Base-by-base conservation (phyloP, 2,113 vertebrate genomes). In the Acrocephalus kingi region DNA sequence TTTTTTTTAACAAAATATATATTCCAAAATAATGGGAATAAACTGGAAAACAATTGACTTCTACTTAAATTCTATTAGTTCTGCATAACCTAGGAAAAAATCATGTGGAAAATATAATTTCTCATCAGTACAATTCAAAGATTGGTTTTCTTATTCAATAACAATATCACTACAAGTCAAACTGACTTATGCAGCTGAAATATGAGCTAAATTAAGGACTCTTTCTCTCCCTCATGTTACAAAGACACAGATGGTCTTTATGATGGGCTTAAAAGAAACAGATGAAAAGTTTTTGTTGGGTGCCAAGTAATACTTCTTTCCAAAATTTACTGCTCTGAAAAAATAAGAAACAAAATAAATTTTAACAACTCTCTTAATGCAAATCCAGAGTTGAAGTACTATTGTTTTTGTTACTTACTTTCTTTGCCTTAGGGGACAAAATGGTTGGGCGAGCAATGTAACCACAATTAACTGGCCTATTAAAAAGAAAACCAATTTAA, bases 401-500 rank as follows among this genome's bases (percentile, higher is more conserved):
- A 9, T 51, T 71, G 27, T 23, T 78, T 87, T 84, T 92, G 9
- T 43, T 71, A 48, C 30, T 49, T 75, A 1, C 62, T 78, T 91
- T 78, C 39, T 75, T 90, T 89, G 58, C 48, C 28, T 61, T 76
- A 19, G 24, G 24, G n/a, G 37, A 46, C 15, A 74, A 35, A 25
- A 39, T 66, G 14, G 4, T 56, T 66, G 89, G 18, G 45, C 0
- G 0, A 78, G 16, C 19, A 85, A 55, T 5, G 8, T 43, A 79
- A 72, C 49, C 49, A 79, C 48, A 93, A 61, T 85, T 72, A 83
- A 76, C 33, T 55, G 13, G 33, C 18, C 58, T 79, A 93, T 75
- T 79, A 78, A 85, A 93, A 89, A 91, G 59, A 63, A 91, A 93
- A 91, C 7, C 5, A 66, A 84, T 55, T 80, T 76, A 62, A 89